Percentiles rank a stretch among this genome's conserved stretches.
Evolutionary conservation across 2,113 vertebrate species (phyloP).

Genomic region (Tachycineta bicolor): DNA sequence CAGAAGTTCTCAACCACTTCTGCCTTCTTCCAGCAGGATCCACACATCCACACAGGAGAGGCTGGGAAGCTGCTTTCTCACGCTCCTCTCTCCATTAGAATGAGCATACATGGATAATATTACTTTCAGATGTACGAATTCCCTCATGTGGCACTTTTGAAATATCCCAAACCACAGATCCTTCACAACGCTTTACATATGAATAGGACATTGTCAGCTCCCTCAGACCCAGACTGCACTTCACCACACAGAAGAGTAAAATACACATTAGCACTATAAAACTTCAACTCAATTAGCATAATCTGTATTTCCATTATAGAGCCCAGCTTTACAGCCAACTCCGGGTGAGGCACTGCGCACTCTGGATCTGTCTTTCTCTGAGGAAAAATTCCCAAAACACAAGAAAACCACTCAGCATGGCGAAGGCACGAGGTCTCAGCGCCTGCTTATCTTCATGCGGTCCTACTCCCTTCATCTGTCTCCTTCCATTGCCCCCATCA

Average conservation of each 20-base stretch:
- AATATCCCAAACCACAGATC: slow-evolving; percentile 20
- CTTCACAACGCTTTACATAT: slow-evolving; percentile 49
- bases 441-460: not conserved
- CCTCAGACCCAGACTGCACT: slow-evolving; percentile 23
- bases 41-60: accelerated
- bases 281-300: slow-evolving; percentile 52
- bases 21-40: not conserved
- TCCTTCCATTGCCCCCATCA: not conserved
- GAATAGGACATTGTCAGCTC: slow-evolving; percentile 32
- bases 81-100: not conserved
- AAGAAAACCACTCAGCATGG: slow-evolving; percentile 4
- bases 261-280: slow-evolving; percentile 58
- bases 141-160: not conserved
- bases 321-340: not conserved
- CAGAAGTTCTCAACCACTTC: not conserved
- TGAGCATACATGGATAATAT: not conserved
- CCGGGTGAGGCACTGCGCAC: not conserved
- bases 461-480: not conserved
- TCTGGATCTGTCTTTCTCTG: not conserved
- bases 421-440: not conserved
- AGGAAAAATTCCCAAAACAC: not conserved
- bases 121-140: slow-evolving; percentile 28
- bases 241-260: slow-evolving; percentile 20
- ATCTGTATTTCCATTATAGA: slow-evolving; percentile 60
- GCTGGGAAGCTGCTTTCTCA: not conserved